Base-by-base conservation (phyloP, 2,888 invertebrate genomes). In the Tortrix viridana region DNA sequence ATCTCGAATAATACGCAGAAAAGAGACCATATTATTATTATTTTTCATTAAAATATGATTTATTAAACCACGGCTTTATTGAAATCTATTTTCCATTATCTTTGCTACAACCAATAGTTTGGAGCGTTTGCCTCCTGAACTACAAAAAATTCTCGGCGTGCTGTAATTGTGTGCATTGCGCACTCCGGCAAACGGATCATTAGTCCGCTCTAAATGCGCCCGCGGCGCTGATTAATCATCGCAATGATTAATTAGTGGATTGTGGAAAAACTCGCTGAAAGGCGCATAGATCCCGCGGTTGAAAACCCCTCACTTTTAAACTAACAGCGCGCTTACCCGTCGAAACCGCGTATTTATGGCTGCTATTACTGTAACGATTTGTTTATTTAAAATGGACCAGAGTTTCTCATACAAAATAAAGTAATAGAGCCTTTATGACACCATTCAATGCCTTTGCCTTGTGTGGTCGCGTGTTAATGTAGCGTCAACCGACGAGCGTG, bases 191-290 rank as follows among this genome's bases (percentile, higher is more conserved):
- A 86, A 84, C 81, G 85, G 78, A 86, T 87, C 86, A 86, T 88
- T 88, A 86, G 81, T 77, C 82, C 79, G 77, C 74, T 85, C 82
- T 79, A 83, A 88, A 84, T 81, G 76, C 74, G 78, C 81, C 83
- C 80, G 79, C 81, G 81, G 82, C 81, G 75, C 80, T 84, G 83
- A 88, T 89, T 88, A 87, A 89, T 89, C 86, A 89, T 89, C 83
- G 79, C 79, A 69, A 78, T 85, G 85, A 87, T 88, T 88, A 88
- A 89, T 75, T 71, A 71, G 62, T 65, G 66, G 68, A 65, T 66
- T 62, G 66, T 65, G 61, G 68, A 71, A 73, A 71, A 69, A 67
- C 43, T 67, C 55, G 53, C 50, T 80, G 82, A 82, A 80, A 77
- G 78, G 75, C 74, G 69, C 78, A 78, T 77, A 77, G 74, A 79